phyloP scores from a whole-genome alignment of 2,113 vertebrate species.

The Pycnonotus jocosus region DNA sequence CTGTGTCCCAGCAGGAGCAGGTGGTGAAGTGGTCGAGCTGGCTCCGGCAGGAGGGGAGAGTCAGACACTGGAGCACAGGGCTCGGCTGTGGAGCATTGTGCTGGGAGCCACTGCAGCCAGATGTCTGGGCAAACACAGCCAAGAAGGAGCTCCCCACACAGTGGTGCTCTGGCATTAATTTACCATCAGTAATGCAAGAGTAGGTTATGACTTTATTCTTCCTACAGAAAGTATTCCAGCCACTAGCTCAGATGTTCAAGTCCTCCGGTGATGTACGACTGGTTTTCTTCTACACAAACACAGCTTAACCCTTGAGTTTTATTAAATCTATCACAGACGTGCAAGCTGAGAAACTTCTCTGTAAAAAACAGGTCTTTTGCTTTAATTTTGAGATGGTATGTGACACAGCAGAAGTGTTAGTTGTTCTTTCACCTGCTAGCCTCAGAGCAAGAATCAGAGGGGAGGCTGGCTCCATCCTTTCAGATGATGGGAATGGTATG shows the following conservation, averaged over 20 bases:
- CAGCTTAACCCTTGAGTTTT: neutral
- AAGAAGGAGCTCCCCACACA: constrained; percentile 39
- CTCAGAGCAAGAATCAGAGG: neutral
- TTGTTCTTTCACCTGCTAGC: neutral
- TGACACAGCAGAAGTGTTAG: neutral
- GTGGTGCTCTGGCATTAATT: constrained; percentile 44
- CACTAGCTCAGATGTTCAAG: neutral
- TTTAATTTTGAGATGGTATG: neutral
- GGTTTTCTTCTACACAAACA: constrained; percentile 6
- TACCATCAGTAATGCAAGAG: constrained; percentile 26
- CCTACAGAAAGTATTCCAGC: neutral
- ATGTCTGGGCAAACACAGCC: constrained; percentile 1
- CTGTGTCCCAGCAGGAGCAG: constrained; percentile 59
- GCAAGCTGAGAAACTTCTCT: neutral
- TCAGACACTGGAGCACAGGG: neutral
- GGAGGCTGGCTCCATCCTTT: neutral
- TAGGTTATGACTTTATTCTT: constrained; percentile 30
- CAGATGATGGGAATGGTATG: neutral
- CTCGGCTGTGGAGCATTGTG: neutral
- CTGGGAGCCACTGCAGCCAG: constrained; percentile 36
- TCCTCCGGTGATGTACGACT: accelerated
- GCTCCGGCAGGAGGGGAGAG: neutral
- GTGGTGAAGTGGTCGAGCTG: constrained; percentile 38
- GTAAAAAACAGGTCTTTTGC: neutral
- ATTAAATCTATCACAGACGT: neutral